These are phyloP conservation scores for Autographa gamma DNA, from an alignment of 2,888 invertebrate genomes.

Conservation along the genomic window DNA sequence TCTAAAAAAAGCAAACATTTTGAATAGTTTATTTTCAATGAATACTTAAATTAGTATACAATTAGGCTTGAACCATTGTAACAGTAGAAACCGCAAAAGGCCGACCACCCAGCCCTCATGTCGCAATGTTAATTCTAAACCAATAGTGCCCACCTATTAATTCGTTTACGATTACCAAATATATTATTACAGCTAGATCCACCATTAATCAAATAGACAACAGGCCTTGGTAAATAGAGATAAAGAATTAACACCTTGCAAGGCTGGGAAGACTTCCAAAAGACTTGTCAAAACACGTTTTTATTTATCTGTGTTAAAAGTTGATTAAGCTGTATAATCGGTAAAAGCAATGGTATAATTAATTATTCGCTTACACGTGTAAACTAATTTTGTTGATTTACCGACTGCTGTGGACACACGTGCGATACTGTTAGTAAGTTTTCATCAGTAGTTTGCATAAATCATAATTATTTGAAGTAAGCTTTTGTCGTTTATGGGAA, in stretches of 20 bases:
- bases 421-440: too few relatives aligned
- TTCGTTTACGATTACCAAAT: conserved; percentile 54
- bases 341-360: conserved; percentile 45
- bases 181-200: conserved; percentile 46
- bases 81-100: conserved; percentile 15
- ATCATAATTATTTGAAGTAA: too few relatives aligned
- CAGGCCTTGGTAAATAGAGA: conserved; percentile 73
- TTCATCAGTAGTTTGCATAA: too few relatives aligned
- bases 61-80: too few relatives aligned
- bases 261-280: conserved; percentile 52
- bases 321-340: conserved; percentile 49
- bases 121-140: conserved; percentile 46
- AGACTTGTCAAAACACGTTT: conserved; percentile 38
- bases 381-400: conserved; percentile 27
- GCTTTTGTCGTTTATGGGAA: too few relatives aligned
- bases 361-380: conserved; percentile 29
- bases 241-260: conserved; percentile 79
- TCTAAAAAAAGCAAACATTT: too few relatives aligned
- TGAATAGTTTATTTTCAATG: too few relatives aligned
- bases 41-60: too few relatives aligned
- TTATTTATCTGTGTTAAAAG: conserved; percentile 43
- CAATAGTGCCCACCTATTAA: conserved; percentile 40
- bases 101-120: conserved; percentile 26
- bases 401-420: background rate
- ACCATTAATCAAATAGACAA: conserved; percentile 69